These are phyloP conservation scores for Nebria salina DNA, from an alignment of 2,888 invertebrate genomes.

Conservation along the genomic window DNA sequence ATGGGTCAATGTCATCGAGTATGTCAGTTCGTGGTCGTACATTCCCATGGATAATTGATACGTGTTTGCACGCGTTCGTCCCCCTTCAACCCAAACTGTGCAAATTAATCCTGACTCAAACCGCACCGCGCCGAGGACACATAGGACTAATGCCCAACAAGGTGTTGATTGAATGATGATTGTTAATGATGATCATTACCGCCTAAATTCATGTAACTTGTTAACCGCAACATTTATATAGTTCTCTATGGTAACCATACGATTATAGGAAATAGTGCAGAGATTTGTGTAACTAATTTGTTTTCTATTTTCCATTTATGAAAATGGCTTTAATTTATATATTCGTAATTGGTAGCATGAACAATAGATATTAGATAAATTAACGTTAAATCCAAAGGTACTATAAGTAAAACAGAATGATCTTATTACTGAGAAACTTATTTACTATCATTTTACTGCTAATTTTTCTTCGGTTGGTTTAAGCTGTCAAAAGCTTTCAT, in stretches of 20 bases:
- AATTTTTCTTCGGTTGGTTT: too few species aligned
- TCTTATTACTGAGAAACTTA: too few species aligned
- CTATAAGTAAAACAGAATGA: too few species aligned
- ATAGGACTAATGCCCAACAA: slow-evolving; percentile 26
- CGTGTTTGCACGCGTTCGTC: slow-evolving; percentile 24
- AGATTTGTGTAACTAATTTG: background rate
- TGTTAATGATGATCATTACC: slow-evolving; percentile 10
- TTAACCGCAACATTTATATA: background rate
- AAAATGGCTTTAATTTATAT: background rate
- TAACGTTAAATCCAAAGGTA: too few species aligned
- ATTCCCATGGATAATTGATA: slow-evolving; percentile 31
- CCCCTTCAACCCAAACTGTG: slow-evolving; percentile 5
- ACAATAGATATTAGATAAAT: too few species aligned
- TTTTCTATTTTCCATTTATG: background rate
- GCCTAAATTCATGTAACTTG: background rate
- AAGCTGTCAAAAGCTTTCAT: too few species aligned
- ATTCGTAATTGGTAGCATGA: too few species aligned
- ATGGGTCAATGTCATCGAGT: slow-evolving; percentile 30
- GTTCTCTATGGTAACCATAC: background rate
- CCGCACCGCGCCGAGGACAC: slow-evolving; percentile 17
- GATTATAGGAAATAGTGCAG: background rate
- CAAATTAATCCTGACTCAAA: slow-evolving; percentile 17
- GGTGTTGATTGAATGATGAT: slow-evolving; percentile 42
- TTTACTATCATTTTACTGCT: too few species aligned
- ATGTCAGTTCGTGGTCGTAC: slow-evolving; percentile 29